Evolutionary conservation across 1,140 invertebrate species (phyloP).

Genomic region (Megathymus violae): DNA sequence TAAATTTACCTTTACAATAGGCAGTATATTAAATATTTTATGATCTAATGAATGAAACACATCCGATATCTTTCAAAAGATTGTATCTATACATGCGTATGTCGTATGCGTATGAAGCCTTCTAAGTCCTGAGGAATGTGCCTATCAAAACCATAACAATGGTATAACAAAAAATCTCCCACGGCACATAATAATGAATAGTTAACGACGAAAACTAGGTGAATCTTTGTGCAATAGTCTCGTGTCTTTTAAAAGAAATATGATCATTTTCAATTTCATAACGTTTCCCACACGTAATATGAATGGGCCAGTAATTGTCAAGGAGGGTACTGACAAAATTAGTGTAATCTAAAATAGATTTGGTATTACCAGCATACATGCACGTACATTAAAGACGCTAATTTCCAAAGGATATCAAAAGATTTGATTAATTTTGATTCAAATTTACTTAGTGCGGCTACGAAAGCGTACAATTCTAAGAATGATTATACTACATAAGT

Average conservation of each 20-base stretch:
- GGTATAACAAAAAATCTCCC: conserved; percentile 71
- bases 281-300: conserved; percentile 75
- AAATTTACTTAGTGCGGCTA: too few species aligned
- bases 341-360: conserved; percentile 77
- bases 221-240: conserved; percentile 81
- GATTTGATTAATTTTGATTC: too few species aligned
- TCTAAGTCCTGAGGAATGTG: conserved; percentile 67
- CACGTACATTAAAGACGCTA: conserved; percentile 2
- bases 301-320: conserved; percentile 62
- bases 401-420: too few species aligned
- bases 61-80: too few species aligned
- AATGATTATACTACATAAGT: too few species aligned
- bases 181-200: conserved; percentile 82
- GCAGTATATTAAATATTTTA: conserved; percentile 11
- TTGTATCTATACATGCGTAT: neutral
- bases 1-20: conserved; percentile 19
- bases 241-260: conserved; percentile 82
- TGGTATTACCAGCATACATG: conserved; percentile 24
- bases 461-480: too few species aligned
- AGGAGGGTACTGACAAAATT: conserved; percentile 65
- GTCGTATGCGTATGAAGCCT: conserved; percentile 33
- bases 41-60: too few species aligned
- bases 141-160: conserved; percentile 76
- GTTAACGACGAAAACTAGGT: conserved; percentile 82
- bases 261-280: conserved; percentile 83